Evolutionary conservation across 2,113 vertebrate genomes (phyloP), one percentile per base, ranked within the genome.

Genomic region (Chroicocephalus ridibundus): DNA sequence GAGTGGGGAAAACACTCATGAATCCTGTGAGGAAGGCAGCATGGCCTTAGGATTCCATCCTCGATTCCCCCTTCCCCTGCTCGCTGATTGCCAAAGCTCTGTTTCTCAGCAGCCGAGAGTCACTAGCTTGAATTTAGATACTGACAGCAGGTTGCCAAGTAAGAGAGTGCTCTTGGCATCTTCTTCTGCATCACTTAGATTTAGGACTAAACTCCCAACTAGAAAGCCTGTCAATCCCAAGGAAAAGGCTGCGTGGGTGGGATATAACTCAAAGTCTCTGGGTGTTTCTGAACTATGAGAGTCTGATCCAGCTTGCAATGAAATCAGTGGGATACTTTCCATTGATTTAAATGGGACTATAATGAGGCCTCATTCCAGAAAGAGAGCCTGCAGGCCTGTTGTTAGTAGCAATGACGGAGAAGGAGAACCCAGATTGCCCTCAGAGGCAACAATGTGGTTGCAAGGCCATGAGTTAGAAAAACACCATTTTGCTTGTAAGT

Each of bases 381-480:
- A 26, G 62, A 82, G 54, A 77, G 40, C 62, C 71, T 90, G 49
- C 40, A 94, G 75, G 20, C 25, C 85, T 96, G 87, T 86, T 93
- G 75, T 55, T 94, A 47, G 42, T 96, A 88, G 85, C 88, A 90
- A 2, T 62, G 75, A 34, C 2, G 2, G 55, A 90, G 58, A 62
- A 79, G 61, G 75, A 94, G 51, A 90, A 32, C 46, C n/a, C 91
- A 85, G 61, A 36, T 87, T 95, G 57, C 54, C 61, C 71, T 77
- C 61, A 77, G 68, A 90, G 47, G 79, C 40, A 74, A 85, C 85
- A 51, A 85, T 86, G 87, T 88, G 82, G 51, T 77, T 94, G 66
- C 68, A 90, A 93, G 78, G 71, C 78, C 70, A 16, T 36, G 75
- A 86, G 49, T 90, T 95, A 90, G 70, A 92, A 31, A 91, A 91